phyloP scores from a whole-genome alignment of 30 jellyfish, hydroid and myxozoan species.

The Catostylus mosaicus region DNA sequence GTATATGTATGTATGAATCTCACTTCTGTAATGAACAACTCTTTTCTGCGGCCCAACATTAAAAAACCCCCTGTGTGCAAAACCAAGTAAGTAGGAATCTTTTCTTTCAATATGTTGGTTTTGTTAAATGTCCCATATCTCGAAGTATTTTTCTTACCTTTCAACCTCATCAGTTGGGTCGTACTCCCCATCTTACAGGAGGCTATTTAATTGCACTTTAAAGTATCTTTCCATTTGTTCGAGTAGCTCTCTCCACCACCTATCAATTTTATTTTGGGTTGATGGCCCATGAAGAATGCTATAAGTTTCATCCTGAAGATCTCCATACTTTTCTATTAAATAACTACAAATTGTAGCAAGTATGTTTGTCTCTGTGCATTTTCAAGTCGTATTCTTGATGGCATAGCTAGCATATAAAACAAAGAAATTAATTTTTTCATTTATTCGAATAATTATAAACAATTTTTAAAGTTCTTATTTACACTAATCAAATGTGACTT shows the following conservation, averaged over 20 bases:
- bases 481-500: too few relatives aligned
- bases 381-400: slow-evolving; percentile 41
- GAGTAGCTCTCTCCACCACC: slow-evolving; percentile 64
- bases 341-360: slow-evolving; percentile 17
- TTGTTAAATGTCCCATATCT: background rate
- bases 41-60: background rate
- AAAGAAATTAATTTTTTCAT: background rate
- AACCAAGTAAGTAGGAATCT: background rate
- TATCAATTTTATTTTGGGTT: slow-evolving; percentile 41
- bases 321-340: slow-evolving; percentile 13
- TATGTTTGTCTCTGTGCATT: slow-evolving; percentile 21
- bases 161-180: slow-evolving; percentile 3
- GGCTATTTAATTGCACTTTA: slow-evolving; percentile 23
- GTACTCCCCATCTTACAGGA: slow-evolving; percentile 36
- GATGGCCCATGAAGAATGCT: slow-evolving; percentile 39
- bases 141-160: background rate
- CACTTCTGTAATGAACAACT: background rate
- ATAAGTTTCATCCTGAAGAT: slow-evolving; percentile 17
- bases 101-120: background rate
- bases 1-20: too few relatives aligned
- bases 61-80: background rate
- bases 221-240: slow-evolving; percentile 38
- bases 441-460: background rate
- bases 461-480: too few relatives aligned
- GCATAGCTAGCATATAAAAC: background rate